phyloP scores from a whole-genome alignment of 2,113 vertebrate species.

The Malurus cyaneus region DNA sequence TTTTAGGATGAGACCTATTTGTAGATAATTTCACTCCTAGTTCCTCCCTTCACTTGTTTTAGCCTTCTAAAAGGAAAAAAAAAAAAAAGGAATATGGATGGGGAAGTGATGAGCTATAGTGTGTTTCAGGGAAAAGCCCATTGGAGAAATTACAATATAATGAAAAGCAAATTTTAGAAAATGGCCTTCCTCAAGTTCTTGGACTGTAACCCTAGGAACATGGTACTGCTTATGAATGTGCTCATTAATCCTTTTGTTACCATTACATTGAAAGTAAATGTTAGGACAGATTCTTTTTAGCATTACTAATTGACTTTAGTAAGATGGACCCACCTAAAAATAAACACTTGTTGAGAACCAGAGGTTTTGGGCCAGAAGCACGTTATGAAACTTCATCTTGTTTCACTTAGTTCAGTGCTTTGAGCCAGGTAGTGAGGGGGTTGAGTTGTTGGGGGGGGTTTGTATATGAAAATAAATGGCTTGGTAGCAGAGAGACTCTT shows the following conservation, averaged over 20 bases:
- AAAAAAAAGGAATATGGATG: neutral
- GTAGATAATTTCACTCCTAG: neutral
- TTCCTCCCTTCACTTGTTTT: neutral
- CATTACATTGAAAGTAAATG: neutral
- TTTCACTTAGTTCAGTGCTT: neutral
- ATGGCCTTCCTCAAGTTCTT: neutral
- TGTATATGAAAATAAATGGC: neutral
- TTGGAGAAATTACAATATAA: neutral
- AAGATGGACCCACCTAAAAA: neutral
- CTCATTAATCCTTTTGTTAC: neutral
- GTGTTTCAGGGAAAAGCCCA: neutral
- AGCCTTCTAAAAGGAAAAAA: neutral
- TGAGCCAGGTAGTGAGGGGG: accelerated
- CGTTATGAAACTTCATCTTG: neutral
- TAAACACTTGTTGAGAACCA: neutral
- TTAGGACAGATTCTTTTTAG: neutral
- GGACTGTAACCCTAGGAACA: neutral
- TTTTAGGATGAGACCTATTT: neutral
- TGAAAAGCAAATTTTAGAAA: neutral
- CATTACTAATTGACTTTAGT: neutral
- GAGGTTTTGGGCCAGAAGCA: neutral
- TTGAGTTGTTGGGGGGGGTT: neutral
- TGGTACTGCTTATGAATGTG: neutral
- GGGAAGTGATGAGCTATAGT: neutral
- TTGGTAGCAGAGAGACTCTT: neutral